phyloP scores from a whole-genome alignment of 2,797 vertebrate species.

The Sardinella longiceps region DNA sequence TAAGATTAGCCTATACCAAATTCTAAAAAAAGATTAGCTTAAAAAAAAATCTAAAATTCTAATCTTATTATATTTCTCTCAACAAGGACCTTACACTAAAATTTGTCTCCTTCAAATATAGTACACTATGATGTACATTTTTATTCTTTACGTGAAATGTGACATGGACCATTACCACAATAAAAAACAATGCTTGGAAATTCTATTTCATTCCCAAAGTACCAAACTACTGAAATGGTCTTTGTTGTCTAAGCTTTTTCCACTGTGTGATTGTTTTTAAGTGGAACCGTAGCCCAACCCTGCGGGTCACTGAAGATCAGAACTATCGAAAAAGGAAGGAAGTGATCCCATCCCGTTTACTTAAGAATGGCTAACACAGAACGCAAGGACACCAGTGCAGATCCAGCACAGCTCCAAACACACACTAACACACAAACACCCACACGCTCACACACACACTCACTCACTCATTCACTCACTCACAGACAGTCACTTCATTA shows the following conservation, averaged over 20 bases:
- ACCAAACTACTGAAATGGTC: too few species aligned
- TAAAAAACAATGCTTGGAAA: too few species aligned
- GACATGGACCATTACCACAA: too few species aligned
- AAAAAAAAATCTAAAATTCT: neutral
- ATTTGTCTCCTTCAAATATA: too few species aligned
- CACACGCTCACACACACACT: neutral
- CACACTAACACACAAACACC: neutral
- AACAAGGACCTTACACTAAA: neutral
- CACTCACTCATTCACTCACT: neutral
- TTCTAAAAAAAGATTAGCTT: neutral
- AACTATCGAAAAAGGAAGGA: neutral
- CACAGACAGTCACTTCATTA: slow-evolving; percentile 12
- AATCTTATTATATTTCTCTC: neutral
- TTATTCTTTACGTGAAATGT: too few species aligned
- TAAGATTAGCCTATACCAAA: neutral
- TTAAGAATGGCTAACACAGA: neutral
- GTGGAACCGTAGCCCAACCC: too few species aligned
- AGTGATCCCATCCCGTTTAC: neutral
- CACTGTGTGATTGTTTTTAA: neutral
- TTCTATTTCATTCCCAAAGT: too few species aligned
- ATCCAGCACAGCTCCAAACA: neutral
- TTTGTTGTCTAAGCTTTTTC: neutral
- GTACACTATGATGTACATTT: too few species aligned
- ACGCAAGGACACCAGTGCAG: neutral
- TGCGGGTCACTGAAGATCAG: neutral